Evolutionary conservation across 2,888 invertebrate genomes (phyloP).

Genomic region (Opisthograptis luteolata): DNA sequence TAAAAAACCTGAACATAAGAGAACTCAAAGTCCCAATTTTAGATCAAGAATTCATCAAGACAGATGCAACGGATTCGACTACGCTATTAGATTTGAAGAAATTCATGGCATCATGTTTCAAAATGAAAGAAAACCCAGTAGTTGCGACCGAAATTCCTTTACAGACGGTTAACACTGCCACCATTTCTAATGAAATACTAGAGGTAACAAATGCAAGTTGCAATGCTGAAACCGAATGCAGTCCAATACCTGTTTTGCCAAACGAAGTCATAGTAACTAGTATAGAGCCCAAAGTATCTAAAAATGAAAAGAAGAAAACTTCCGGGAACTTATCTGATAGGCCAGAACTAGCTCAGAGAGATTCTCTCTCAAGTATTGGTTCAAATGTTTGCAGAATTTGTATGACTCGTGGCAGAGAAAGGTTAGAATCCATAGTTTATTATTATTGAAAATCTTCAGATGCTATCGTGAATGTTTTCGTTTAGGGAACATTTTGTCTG

Average conservation of each 20-base stretch:
- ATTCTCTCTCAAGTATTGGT: slow-evolving; percentile 80
- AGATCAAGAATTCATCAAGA: slow-evolving; percentile 41
- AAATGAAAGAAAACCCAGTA: slow-evolving; percentile 52
- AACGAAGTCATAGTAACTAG: slow-evolving; percentile 63
- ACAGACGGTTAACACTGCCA: slow-evolving; percentile 48
- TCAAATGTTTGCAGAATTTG: slow-evolving; percentile 88
- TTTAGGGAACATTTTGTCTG: slow-evolving; percentile 1
- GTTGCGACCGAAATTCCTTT: slow-evolving; percentile 50
- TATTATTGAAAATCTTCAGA: slow-evolving; percentile 33
- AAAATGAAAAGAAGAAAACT: slow-evolving; percentile 65
- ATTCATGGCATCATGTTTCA: slow-evolving; percentile 73
- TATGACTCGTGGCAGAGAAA: slow-evolving; percentile 78
- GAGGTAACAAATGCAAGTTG: slow-evolving; percentile 51
- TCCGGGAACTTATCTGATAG: slow-evolving; percentile 63
- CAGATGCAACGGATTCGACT: slow-evolving; percentile 48
- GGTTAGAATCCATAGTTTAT: slow-evolving; percentile 51
- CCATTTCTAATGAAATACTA: slow-evolving; percentile 40
- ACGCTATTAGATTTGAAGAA: slow-evolving; percentile 67
- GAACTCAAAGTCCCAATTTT: slow-evolving; percentile 61
- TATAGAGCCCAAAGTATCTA: slow-evolving; percentile 56
- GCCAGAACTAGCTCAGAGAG: slow-evolving; percentile 66
- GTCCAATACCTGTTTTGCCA: slow-evolving; percentile 34
- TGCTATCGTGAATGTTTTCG: slow-evolving; percentile 37
- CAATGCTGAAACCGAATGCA: slow-evolving; percentile 47
- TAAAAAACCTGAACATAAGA: slow-evolving; percentile 50